A percentile compares a stretch with the other conserved stretches of the same genome.
Evolutionary conservation across 2,797 vertebrate genomes (phyloP).

Genomic region (Peromyscus aztecus): DNA sequence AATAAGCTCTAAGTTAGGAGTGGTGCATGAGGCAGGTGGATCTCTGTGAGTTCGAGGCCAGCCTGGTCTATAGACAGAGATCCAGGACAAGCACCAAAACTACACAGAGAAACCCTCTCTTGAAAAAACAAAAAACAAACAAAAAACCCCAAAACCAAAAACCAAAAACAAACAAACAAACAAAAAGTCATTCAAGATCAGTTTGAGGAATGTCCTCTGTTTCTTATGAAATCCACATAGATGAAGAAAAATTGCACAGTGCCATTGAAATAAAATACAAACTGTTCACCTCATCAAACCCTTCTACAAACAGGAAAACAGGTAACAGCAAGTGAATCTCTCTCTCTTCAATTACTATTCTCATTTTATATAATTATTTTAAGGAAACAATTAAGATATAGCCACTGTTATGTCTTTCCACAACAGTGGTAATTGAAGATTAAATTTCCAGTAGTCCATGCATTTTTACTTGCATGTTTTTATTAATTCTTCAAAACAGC

Average conservation of each 20-base stretch:
- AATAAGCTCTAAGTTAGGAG: slow-evolving; percentile 41
- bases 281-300: not conserved
- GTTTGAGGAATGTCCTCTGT: not conserved
- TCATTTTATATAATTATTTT: slow-evolving; percentile 37
- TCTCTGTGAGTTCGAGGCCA: too few species aligned
- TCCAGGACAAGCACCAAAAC: too few species aligned
- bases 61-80: too few species aligned
- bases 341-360: not conserved
- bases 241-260: not conserved
- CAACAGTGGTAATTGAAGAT: not conserved
- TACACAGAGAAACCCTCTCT: too few species aligned
- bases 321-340: not conserved
- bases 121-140: too few species aligned
- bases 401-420: not conserved
- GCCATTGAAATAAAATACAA: not conserved
- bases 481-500: not conserved
- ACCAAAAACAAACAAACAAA: too few species aligned
- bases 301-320: not conserved
- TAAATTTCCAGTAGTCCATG: not conserved
- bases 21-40: not conserved
- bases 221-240: not conserved
- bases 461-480: slow-evolving; percentile 15
- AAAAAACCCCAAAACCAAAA: too few species aligned
- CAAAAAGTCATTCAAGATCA: slow-evolving; percentile 5
- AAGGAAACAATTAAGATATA: not conserved